Percentiles rank a stretch among this genome's conserved stretches.
Conservation (phyloP, 2,113 vertebrate genomes). For the Orcinus orca region DNA sequence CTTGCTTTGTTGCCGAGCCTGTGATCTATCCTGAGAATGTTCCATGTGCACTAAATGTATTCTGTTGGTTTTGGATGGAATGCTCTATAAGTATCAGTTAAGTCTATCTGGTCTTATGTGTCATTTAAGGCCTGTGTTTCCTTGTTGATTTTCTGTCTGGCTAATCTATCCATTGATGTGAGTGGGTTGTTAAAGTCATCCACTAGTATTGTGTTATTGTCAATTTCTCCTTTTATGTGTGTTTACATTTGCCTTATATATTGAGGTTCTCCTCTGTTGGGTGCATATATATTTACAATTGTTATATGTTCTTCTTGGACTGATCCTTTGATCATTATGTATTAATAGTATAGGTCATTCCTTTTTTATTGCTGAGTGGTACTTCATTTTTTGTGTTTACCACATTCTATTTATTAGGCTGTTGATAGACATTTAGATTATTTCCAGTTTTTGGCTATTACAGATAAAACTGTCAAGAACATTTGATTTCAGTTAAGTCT, state of each 20-base stretch:
- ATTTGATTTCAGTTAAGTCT: neutral
- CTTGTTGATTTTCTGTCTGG: neutral
- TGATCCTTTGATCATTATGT: neutral
- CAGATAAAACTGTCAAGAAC: neutral
- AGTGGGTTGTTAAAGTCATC: neutral
- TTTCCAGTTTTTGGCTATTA: neutral
- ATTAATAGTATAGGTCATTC: neutral
- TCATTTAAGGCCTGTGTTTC: neutral
- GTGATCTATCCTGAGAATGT: neutral
- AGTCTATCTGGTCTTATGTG: neutral
- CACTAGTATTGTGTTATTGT: neutral
- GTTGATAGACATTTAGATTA: neutral
- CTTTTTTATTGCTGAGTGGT: constrained; percentile 17
- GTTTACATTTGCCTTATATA: neutral
- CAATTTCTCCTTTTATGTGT: neutral
- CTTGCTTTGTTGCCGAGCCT: neutral
- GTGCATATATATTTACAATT: neutral
- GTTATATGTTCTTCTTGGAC: neutral
- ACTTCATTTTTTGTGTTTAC: constrained; percentile 27
- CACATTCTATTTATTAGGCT: neutral
- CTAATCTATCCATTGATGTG: neutral
- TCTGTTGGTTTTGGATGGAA: neutral
- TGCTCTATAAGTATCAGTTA: neutral
- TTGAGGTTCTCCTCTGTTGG: neutral
- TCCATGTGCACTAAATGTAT: neutral